Conservation (phyloP, 2,113 vertebrate species). For the Tamias sibiricus region DNA sequence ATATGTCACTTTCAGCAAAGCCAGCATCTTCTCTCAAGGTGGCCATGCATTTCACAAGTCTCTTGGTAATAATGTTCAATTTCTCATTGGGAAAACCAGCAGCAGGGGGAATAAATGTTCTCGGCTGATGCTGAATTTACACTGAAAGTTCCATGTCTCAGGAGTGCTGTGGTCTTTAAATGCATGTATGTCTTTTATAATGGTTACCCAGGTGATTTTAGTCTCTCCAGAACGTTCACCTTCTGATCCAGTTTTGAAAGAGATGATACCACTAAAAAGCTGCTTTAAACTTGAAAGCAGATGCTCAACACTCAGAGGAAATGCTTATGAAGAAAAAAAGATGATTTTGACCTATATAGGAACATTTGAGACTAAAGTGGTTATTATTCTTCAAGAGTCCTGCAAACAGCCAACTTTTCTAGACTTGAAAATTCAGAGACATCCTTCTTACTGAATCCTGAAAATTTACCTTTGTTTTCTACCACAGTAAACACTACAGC, state of each 20-base stretch:
- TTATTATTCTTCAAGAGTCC: conserved; percentile 55
- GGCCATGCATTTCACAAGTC: conserved; percentile 24
- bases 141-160: conserved; percentile 23
- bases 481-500: conserved; percentile 5
- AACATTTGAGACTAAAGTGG: conserved; percentile 63
- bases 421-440: conserved; percentile 62
- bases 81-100: conserved; percentile 57
- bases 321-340: conserved; percentile 77
- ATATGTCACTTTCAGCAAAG: conserved; percentile 72
- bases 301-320: conserved; percentile 59
- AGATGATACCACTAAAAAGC: conserved; percentile 67
- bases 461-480: conserved; percentile 48
- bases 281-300: conserved; percentile 77
- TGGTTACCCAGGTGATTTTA: conserved; percentile 72
- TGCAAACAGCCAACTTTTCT: conserved; percentile 64
- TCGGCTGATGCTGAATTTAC: conserved; percentile 56
- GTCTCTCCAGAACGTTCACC: conserved; percentile 72
- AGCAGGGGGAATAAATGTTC: not conserved
- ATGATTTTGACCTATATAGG: conserved; percentile 77
- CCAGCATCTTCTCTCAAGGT: conserved; percentile 48
- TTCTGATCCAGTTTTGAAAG: conserved; percentile 80
- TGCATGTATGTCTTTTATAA: conserved; percentile 34
- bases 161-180: conserved; percentile 61
- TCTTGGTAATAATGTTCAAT: conserved; percentile 31
- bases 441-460: not conserved